Base-by-base conservation (phyloP, 2,113 vertebrate genomes). In the Trematomus loennbergii region DNA sequence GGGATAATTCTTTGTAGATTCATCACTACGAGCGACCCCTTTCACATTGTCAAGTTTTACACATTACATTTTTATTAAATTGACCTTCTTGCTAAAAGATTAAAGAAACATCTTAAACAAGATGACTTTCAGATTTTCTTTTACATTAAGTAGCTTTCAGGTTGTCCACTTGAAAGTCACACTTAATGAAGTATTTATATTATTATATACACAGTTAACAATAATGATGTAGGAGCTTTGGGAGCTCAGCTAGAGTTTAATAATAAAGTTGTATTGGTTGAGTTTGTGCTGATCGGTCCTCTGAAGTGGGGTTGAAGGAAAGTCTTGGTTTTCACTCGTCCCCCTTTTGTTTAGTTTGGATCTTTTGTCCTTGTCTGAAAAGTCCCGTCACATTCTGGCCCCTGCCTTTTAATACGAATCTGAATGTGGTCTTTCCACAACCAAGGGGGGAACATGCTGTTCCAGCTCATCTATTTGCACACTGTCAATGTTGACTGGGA, bases 381-480 rank as follows among this genome's bases (percentile, higher is more conserved):
- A 49, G 18, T 17, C 22, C 29, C 3, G 53, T 70, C 53, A 62
- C 9, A 67, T 72, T 74, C 2, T 58, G 33, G 12, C 33, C 22
- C 1, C 9, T 15, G 18, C 13, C 15, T 68, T 40, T 67, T 16
- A 58, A 62, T 49, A 52, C 9, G 5, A 70, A 54, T 62, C 36
- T 72, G 36, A 82, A 70, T 64, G 64, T 72, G 55, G 25, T 63
- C 20, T 81, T 46, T 60, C 45, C 9, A 40, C 17, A 59, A 33
- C 57, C 25, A 9, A 50, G 22, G 12, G 5, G n/a, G 62, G 66
- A 48, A 83, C 71, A 68, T 59, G 66, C 12, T 64, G 80, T 81
- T 87, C 67, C 59, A 73, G 66, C 36, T 81, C 8, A n/a, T 65
- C 3, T 79, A 70, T 85, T 77, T 84, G 71, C 72, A 77, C 64